Evolutionary conservation across 2,797 vertebrate species (phyloP), one percentile per base, ranked within the genome.

Genomic region (Sebastolobus altivelis): DNA sequence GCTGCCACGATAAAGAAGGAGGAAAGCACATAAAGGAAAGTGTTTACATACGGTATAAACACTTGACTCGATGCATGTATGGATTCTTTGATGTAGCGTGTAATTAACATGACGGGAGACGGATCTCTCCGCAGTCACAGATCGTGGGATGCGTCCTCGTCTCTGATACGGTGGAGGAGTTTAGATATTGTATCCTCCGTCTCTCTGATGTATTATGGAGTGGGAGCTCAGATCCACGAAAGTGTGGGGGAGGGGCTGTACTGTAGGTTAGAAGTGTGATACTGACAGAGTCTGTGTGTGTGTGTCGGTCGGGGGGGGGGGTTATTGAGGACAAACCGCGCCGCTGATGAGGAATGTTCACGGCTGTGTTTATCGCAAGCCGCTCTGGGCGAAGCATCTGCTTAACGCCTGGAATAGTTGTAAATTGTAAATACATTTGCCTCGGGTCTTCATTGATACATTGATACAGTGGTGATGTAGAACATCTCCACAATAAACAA

Each of bases 191-290:
- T 87, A 79, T 84, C 78, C 75, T 80, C 76, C 18, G 6, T 82
- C 71, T 86, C 85, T 90, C 69, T 90, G 86, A 93, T 92, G 88
- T 87, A 89, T 92, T 90, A 92, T 88, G 82, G 81, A 89, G 76
- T 84, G 83, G 74, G 82, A 90, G 73, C 84, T 77, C 68, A 81
- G 89, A 92, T 87, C 83, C 81, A 79, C 85, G 80, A 82, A 87
- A 76, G 77, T 65, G 79, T 74, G 81, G 77, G 75, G 87, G 89
- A 73, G 46, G 82, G 80, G 66, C 5, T n/a, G 56, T 4, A 29
- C 76, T 63, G 55, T 62, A 72, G 80, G 75, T 87, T 81, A 75
- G 61, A 85, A 87, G 66, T 75, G 65, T 20, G 65, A 81, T 77
- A 63, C 65, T 40, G 22, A 61, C 67, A 77, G 60, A 67, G 43